These are phyloP conservation scores for Macrotis lagotis DNA, from an alignment of 2,113 vertebrate species.

Conservation along the genomic window DNA sequence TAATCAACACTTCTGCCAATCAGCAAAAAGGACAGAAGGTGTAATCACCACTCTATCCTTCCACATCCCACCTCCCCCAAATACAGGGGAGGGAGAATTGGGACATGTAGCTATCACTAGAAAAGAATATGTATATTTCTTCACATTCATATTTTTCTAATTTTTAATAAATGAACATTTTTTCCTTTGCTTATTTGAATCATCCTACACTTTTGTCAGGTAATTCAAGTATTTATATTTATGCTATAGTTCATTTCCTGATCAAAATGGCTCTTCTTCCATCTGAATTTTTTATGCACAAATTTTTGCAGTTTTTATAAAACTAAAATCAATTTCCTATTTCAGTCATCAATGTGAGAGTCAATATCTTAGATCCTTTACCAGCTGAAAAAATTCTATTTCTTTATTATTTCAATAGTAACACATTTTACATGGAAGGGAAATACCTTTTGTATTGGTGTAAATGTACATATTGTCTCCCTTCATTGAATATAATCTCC, in stretches of 20 bases:
- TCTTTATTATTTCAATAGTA: background rate
- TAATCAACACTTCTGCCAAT: constrained; percentile 13
- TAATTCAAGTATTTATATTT: background rate
- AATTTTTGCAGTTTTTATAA: background rate
- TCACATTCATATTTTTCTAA: background rate
- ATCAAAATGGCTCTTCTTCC: background rate
- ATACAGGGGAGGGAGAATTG: background rate
- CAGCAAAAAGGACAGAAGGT: constrained; percentile 43
- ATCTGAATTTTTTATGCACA: background rate
- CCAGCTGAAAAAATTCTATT: background rate
- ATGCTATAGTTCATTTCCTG: background rate
- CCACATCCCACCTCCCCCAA: constrained; percentile 8
- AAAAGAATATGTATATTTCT: constrained; percentile 24
- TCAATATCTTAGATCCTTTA: background rate
- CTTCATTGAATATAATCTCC: background rate
- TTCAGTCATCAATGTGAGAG: background rate
- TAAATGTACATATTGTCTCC: background rate
- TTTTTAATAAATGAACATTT: background rate
- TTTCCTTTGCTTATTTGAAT: background rate
- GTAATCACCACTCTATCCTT: constrained; percentile 25
- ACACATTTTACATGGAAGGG: background rate
- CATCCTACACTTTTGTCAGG: background rate
- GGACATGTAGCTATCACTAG: constrained; percentile 59
- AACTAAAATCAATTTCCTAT: background rate
- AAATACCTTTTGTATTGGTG: background rate